These are phyloP conservation scores for Antechinus flavipes DNA, from an alignment of 2,113 vertebrate genomes.

Conservation along the genomic window DNA sequence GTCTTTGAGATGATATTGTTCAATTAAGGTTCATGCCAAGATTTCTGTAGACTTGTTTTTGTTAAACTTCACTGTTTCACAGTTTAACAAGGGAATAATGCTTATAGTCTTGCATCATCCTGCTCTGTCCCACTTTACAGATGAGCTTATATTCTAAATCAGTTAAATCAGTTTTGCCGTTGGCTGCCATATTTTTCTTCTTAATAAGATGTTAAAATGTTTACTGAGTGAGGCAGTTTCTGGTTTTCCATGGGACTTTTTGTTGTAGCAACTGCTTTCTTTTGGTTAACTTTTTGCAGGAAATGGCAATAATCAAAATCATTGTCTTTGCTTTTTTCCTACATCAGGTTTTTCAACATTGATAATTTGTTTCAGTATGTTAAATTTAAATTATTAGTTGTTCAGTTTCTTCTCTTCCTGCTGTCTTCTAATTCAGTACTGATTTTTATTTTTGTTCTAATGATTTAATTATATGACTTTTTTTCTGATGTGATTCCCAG, in stretches of 20 bases:
- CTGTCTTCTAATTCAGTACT: background rate
- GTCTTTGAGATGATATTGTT: too few species aligned
- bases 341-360: background rate
- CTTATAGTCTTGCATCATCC: too few species aligned
- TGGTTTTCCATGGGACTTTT: background rate
- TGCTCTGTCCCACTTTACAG: too few species aligned
- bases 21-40: too few species aligned
- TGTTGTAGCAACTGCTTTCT: background rate
- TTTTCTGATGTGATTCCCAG: background rate
- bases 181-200: too few species aligned
- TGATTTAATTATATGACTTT: background rate
- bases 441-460: background rate
- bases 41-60: too few species aligned
- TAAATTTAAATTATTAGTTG: background rate
- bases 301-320: background rate
- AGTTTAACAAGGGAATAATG: too few species aligned
- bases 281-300: background rate
- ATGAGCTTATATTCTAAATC: too few species aligned
- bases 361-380: background rate
- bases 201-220: too few species aligned
- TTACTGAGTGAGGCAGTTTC: too few species aligned
- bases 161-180: too few species aligned
- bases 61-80: too few species aligned
- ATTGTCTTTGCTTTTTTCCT: background rate
- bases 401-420: background rate